Percentiles rank a stretch among this genome's conserved stretches.
Conservation (phyloP, 2,888 invertebrate species). For the Selenia dentaria region DNA sequence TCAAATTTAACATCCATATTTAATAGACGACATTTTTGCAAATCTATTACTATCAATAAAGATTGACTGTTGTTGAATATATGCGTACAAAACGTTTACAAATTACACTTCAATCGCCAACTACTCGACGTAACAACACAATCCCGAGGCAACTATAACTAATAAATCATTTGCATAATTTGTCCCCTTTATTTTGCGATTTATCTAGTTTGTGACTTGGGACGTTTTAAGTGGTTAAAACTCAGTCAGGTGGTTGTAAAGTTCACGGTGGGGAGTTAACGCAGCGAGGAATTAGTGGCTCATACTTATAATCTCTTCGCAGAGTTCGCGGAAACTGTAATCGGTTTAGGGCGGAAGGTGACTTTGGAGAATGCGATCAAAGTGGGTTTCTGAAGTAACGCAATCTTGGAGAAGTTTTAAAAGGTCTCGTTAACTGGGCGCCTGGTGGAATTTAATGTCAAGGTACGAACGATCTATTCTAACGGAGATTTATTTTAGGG, state of each 20-base stretch:
- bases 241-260: conserved; percentile 35
- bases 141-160: conserved; percentile 9
- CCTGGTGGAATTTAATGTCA: conserved; percentile 1
- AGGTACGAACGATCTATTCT: no score
- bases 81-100: not conserved
- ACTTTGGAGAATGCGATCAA: conserved; percentile 22
- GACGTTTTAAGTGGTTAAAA: conserved; percentile 30
- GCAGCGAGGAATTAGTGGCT: conserved; percentile 30
- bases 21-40: no score
- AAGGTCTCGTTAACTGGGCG: no score
- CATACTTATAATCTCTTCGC: conserved; percentile 25
- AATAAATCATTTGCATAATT: conserved; percentile 27
- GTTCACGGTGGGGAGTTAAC: conserved; percentile 26
- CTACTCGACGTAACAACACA: conserved; percentile 7
- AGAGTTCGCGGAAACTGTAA: conserved; percentile 23
- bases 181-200: conserved; percentile 30
- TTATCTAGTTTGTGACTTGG: conserved; percentile 24
- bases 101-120: conserved; percentile 14
- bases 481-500: no score
- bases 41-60: no score
- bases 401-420: conserved; percentile 16
- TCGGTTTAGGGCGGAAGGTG: conserved; percentile 15
- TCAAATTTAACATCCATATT: no score
- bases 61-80: no score
- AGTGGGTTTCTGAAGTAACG: conserved; percentile 10